Evolutionary conservation across 2,113 vertebrate genomes (phyloP).

Genomic region (Rhynchomys soricoides): DNA sequence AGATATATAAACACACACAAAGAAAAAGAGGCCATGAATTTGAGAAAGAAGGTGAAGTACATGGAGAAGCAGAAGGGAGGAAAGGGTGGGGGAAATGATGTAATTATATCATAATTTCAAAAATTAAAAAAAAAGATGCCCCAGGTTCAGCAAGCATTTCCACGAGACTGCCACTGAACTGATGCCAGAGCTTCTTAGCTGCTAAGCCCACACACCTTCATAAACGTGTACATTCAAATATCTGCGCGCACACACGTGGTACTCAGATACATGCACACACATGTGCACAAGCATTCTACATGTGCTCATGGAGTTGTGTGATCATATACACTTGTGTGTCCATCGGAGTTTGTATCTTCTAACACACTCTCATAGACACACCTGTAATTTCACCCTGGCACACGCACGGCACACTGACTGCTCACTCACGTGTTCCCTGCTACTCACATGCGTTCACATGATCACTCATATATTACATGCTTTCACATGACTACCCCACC

Average conservation of each 20-base stretch:
- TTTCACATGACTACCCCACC: background rate
- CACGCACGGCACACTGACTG: background rate
- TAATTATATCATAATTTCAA: background rate
- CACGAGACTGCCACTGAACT: background rate
- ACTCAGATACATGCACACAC: background rate
- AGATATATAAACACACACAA: background rate
- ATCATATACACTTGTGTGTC: too few relatives aligned
- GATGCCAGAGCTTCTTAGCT: background rate
- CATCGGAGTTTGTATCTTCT: background rate
- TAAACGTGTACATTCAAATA: background rate
- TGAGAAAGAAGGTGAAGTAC: background rate
- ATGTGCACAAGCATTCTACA: background rate
- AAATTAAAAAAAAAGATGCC: background rate
- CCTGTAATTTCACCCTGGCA: background rate
- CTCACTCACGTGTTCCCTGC: background rate
- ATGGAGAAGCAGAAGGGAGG: background rate
- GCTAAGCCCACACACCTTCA: background rate
- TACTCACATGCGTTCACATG: background rate
- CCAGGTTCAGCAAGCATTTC: background rate
- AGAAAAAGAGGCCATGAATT: background rate
- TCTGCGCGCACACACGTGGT: accelerated
- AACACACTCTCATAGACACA: background rate
- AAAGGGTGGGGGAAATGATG: background rate
- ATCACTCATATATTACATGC: too few relatives aligned
- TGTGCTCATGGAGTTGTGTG: background rate